phyloP scores from a whole-genome alignment of 2,888 invertebrate species.

The Deilephila porcellus region DNA sequence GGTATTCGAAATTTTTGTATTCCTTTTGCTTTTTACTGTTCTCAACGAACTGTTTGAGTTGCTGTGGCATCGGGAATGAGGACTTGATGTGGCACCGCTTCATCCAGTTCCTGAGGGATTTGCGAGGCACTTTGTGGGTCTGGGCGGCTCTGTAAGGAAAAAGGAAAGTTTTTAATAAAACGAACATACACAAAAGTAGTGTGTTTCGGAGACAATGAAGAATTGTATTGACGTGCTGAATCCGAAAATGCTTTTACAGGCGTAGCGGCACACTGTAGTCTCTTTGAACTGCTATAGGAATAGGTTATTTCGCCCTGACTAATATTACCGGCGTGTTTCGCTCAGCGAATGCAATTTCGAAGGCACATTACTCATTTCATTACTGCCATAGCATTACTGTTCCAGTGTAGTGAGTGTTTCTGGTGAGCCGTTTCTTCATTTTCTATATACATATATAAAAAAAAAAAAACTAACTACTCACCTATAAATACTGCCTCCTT shows the following conservation, averaged over 20 bases:
- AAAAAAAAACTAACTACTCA: constrained; percentile 43
- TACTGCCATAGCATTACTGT: too few relatives aligned
- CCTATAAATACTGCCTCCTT: constrained; percentile 86
- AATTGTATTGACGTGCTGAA: too few relatives aligned
- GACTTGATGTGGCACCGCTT: constrained; percentile 86
- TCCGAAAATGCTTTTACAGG: too few relatives aligned
- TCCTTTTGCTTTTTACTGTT: constrained; percentile 81
- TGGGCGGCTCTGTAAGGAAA: constrained; percentile 81
- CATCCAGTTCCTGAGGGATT: constrained; percentile 86
- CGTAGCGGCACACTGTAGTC: too few relatives aligned
- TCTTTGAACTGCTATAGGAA: too few relatives aligned
- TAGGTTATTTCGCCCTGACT: too few relatives aligned
- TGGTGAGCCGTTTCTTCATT: neutral
- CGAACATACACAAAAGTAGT: too few relatives aligned
- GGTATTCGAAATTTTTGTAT: constrained; percentile 57
- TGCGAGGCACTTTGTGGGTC: constrained; percentile 85
- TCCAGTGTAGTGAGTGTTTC: too few relatives aligned
- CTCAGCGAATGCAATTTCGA: too few relatives aligned
- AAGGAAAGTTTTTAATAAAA: neutral
- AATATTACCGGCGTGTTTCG: too few relatives aligned
- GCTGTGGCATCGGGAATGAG: constrained; percentile 85
- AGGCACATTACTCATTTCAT: too few relatives aligned
- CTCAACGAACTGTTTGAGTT: constrained; percentile 83
- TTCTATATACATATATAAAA: constrained; percentile 1
- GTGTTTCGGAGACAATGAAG: too few relatives aligned